Percentiles rank a stretch among this genome's conserved stretches.
These are phyloP conservation scores for Vanessa atalanta DNA, from an alignment of 1,140 invertebrate genomes.

Conservation along the genomic window DNA sequence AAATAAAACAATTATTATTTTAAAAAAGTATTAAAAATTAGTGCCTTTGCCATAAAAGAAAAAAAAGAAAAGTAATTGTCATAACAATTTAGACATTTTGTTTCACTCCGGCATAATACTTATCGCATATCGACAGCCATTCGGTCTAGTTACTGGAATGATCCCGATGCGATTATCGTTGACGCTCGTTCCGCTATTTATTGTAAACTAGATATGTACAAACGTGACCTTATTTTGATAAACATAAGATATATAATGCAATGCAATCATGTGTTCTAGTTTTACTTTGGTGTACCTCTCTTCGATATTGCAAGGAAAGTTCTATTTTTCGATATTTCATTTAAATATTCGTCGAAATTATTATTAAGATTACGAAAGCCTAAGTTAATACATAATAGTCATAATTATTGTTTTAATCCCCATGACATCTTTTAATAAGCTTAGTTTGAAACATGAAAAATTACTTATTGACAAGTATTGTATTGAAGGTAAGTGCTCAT, in stretches of 20 bases:
- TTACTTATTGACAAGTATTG: too few relatives aligned
- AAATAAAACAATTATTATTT: background rate
- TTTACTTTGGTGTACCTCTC: background rate
- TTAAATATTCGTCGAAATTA: too few relatives aligned
- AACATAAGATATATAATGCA: conserved; percentile 16
- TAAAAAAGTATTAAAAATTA: too few relatives aligned
- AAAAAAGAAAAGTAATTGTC: too few relatives aligned
- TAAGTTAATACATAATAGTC: too few relatives aligned
- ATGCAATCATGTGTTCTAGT: conserved; percentile 3
- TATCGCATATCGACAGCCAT: conserved; percentile 45
- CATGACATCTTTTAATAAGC: too few relatives aligned
- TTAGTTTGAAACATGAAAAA: too few relatives aligned
- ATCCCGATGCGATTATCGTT: conserved; percentile 49
- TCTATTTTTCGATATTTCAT: too few relatives aligned
- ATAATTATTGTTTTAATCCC: too few relatives aligned
- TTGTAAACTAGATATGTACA: conserved; percentile 18
- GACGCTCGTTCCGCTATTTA: conserved; percentile 40
- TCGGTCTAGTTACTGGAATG: conserved; percentile 60
- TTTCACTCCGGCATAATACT: conserved; percentile 35
- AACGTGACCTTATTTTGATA: conserved; percentile 14
- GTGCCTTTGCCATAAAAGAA: too few relatives aligned
- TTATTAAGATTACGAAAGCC: too few relatives aligned
- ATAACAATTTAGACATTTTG: conserved; percentile 1
- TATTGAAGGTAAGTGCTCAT: too few relatives aligned
- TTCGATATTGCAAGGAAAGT: background rate